A percentile compares a stretch with the other conserved stretches of the same genome.
Conservation (phyloP, 2,888 invertebrate species). For the Heliconius cydno region DNA sequence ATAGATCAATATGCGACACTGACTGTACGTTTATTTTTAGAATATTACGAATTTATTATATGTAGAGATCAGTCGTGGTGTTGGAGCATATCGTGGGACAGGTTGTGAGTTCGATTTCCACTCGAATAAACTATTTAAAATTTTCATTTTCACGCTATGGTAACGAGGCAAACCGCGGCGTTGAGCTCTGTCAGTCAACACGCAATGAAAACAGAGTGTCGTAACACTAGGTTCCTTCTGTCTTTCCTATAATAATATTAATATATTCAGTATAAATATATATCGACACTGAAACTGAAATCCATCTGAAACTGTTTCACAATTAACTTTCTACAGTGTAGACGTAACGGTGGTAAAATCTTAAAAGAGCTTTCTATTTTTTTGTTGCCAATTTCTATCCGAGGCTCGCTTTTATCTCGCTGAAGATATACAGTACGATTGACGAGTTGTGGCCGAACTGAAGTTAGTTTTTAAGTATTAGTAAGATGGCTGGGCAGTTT, state of each 20-base stretch:
- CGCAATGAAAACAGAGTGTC: no score
- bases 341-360: constrained; percentile 21
- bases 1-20: constrained; percentile 36
- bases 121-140: no score
- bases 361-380: constrained; percentile 19
- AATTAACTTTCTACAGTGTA: constrained; percentile 8
- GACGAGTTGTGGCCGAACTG: not conserved
- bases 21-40: constrained; percentile 32
- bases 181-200: no score
- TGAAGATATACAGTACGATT: not conserved
- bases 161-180: no score
- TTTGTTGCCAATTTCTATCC: constrained; percentile 18
- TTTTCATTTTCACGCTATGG: no score
- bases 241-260: no score
- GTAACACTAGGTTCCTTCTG: no score
- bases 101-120: no score
- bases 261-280: not conserved
- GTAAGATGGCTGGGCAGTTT: not conserved
- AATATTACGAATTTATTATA: constrained; percentile 21
- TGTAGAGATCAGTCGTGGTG: not conserved
- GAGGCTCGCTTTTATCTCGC: constrained; percentile 12
- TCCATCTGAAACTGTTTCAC: constrained; percentile 7
- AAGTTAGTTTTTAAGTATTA: not conserved
- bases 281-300: constrained; percentile 7
- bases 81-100: no score